These are phyloP conservation scores for Apodemia zela DNA, from an alignment of 2,888 invertebrate genomes.

Conservation along the genomic window DNA sequence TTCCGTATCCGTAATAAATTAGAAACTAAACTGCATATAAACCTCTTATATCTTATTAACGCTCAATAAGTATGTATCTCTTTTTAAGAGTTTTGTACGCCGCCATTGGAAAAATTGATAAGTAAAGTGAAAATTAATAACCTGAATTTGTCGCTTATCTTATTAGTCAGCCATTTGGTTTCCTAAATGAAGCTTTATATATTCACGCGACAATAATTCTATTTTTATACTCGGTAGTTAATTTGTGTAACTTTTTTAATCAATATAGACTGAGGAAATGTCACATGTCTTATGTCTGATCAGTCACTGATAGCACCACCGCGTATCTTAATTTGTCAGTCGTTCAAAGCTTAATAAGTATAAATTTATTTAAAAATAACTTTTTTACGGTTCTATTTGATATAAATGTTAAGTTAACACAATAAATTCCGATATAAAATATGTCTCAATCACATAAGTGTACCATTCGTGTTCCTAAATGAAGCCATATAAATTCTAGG, in stretches of 20 bases:
- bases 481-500: constrained; percentile 26
- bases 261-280: background rate
- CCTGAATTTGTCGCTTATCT: background rate
- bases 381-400: background rate
- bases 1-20: no score
- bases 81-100: background rate
- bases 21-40: no score
- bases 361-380: background rate
- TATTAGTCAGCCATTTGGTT: background rate
- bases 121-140: background rate
- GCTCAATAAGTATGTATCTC: no score
- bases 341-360: background rate
- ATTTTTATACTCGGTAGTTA: background rate
- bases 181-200: background rate
- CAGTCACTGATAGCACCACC: background rate
- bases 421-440: background rate
- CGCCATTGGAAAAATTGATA: background rate
- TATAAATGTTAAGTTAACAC: background rate
- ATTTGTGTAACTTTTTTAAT: background rate
- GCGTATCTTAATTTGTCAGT: background rate
- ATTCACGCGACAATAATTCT: background rate
- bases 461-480: constrained; percentile 17
- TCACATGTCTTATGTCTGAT: background rate
- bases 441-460: background rate
- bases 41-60: no score